A percentile compares a stretch with the other conserved stretches of the same genome.
These are phyloP conservation scores for Chaenogobius annularis DNA, from an alignment of 2,113 vertebrate genomes.

Conservation along the genomic window DNA sequence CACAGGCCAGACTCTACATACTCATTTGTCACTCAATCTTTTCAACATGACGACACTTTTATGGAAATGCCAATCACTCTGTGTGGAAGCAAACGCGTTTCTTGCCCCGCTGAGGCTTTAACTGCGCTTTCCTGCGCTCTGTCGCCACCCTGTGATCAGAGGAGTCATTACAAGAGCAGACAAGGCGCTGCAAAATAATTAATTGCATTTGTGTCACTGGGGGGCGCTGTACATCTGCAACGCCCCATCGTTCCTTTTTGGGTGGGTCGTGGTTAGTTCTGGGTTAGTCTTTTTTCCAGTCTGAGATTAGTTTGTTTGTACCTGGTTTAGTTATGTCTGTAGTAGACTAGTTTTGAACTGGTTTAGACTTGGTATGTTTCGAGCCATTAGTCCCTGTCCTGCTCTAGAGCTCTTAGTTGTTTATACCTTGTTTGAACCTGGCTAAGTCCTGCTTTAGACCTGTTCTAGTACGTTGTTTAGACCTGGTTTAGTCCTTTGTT, in stretches of 20 bases:
- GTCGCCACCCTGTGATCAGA: slow-evolving; percentile 44
- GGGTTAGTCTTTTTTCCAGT: too few relatives aligned
- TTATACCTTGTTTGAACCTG: neutral
- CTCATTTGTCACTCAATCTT: too few relatives aligned
- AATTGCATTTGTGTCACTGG: neutral
- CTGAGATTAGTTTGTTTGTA: too few relatives aligned
- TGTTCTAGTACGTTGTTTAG: neutral
- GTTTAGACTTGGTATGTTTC: neutral
- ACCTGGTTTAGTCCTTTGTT: neutral
- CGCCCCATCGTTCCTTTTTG: neutral
- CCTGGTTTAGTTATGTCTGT: too few relatives aligned
- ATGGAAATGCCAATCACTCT: neutral
- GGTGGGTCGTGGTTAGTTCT: too few relatives aligned
- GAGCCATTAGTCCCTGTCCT: neutral
- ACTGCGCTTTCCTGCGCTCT: slow-evolving; percentile 30
- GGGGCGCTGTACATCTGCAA: neutral
- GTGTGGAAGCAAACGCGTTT: neutral
- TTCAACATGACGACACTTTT: neutral
- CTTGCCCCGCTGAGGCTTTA: neutral
- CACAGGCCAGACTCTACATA: too few relatives aligned
- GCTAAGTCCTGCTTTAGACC: neutral
- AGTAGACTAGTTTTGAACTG: too few relatives aligned
- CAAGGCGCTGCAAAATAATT: too few relatives aligned
- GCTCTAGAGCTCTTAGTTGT: neutral
- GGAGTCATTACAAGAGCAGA: neutral